Conservation (phyloP, 2,797 vertebrate genomes). For the Tangara arthus region DNA sequence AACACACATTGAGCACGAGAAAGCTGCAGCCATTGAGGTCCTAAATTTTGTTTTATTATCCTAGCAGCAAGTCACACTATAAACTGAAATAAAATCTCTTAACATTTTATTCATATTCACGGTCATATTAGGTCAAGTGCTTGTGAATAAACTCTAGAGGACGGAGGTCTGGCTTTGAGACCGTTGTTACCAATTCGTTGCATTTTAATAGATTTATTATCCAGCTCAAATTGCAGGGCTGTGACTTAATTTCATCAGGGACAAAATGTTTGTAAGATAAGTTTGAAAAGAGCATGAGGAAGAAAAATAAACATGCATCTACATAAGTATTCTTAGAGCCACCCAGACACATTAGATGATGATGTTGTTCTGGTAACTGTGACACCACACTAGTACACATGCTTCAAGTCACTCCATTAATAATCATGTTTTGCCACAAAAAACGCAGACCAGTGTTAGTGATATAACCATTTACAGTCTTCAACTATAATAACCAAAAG, state of each 20-base stretch:
- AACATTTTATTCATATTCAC: conserved; percentile 7
- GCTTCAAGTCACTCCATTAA: background rate
- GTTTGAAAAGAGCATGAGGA: background rate
- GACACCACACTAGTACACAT: background rate
- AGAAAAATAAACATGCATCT: background rate
- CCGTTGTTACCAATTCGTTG: background rate
- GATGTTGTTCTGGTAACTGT: background rate
- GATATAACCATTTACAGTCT: background rate
- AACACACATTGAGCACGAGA: background rate
- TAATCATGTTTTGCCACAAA: background rate
- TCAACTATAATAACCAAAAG: background rate
- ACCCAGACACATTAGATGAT: background rate
- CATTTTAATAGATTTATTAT: conserved; percentile 11
- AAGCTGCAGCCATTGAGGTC: background rate
- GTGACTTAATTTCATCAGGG: background rate
- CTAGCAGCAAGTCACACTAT: background rate
- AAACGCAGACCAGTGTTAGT: background rate
- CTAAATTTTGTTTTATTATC: background rate
- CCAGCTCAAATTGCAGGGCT: background rate
- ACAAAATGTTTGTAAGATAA: background rate
- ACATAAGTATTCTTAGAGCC: background rate
- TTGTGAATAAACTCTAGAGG: background rate
- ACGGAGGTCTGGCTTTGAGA: background rate
- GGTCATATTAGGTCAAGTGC: background rate
- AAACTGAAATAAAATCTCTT: background rate